Evolutionary conservation across 2,797 vertebrate species (phyloP), one percentile per base, ranked within the genome.

Genomic region (Falco naumanni): DNA sequence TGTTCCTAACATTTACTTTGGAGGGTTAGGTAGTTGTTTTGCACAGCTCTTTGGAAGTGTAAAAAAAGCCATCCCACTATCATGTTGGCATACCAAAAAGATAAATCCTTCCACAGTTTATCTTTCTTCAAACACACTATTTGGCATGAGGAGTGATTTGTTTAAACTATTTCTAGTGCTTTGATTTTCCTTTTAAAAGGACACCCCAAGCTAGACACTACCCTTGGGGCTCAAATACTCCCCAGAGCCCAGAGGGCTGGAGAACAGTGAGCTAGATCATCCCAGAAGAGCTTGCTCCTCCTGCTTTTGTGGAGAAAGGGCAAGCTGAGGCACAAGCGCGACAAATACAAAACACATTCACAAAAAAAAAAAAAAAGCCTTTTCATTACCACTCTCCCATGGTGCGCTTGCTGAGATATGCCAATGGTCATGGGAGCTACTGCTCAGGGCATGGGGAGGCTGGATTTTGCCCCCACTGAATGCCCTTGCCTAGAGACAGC

Each of bases 201-300:
- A 65, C 37, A 64, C 4, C 12, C 18, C 28, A 28, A 8, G 51
- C 41, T 81, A 79, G 50, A 91, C 16, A 12, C 26, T 75, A 39
- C 65, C 5, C 8, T 39, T 33, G 66, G 29, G 50, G 7, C 65
- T 70, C 41, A 60, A 64, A 71, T 16, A 29, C 5, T 48, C 8
- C n/a, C 24, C 10, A 34, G 33, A 81, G 25, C 16, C 28, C 79
- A 75, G 53, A 68, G 15, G 24, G 8, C 41, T 75, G 54, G 20
- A 51, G 45, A 89, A 54, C 10, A 82, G 37, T 80, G 10, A 48
- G 20, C 17, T 0, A 0, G 9, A 0, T 48, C 68, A n/a, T 76
- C 28, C 20, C 33, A 89, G 78, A 82, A 65, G 5, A 82, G 25
- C 14, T 57, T 37, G 24, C 28, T 81, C 7, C 5, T 76, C 21